Evolutionary conservation across 2,113 vertebrate species (phyloP).

Genomic region (Rhadina sibilatrix): DNA sequence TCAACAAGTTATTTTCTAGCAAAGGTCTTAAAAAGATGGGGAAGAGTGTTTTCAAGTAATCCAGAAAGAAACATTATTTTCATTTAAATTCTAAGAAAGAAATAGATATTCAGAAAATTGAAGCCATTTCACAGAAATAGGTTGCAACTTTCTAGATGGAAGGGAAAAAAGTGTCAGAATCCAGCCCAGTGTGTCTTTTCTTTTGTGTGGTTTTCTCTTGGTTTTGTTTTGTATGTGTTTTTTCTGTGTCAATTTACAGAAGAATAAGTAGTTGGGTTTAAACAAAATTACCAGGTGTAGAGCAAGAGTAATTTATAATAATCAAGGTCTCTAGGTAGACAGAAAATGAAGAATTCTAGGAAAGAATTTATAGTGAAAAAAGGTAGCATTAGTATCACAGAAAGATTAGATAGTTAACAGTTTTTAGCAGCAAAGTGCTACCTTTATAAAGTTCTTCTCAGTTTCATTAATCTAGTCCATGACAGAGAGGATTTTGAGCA

Average conservation of each 20-base stretch:
- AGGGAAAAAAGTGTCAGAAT: neutral
- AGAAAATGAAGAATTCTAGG: slow-evolving; percentile 30
- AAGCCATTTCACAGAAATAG: neutral
- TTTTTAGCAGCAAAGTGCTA: slow-evolving; percentile 48
- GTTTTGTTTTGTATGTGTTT: neutral
- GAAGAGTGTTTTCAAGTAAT: neutral
- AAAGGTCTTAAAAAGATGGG: neutral
- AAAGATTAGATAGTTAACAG: slow-evolving; percentile 58
- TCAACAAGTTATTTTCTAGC: neutral
- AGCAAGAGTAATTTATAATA: slow-evolving; percentile 43
- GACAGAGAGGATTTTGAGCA: slow-evolving; percentile 38
- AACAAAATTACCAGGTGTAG: slow-evolving; percentile 27
- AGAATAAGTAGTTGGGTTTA: neutral
- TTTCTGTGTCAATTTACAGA: neutral
- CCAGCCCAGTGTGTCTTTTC: neutral
- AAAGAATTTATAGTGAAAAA: slow-evolving; percentile 28
- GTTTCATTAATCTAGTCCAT: slow-evolving; percentile 60
- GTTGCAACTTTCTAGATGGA: neutral
- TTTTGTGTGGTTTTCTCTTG: neutral
- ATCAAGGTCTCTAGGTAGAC: slow-evolving; percentile 5
- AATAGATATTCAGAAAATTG: neutral
- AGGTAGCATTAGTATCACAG: slow-evolving; percentile 24
- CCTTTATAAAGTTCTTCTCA: slow-evolving; percentile 52
- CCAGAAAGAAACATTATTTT: neutral
- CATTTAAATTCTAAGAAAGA: neutral